Conservation (phyloP, 2,797 vertebrate species). For the Myotis vivesi region DNA sequence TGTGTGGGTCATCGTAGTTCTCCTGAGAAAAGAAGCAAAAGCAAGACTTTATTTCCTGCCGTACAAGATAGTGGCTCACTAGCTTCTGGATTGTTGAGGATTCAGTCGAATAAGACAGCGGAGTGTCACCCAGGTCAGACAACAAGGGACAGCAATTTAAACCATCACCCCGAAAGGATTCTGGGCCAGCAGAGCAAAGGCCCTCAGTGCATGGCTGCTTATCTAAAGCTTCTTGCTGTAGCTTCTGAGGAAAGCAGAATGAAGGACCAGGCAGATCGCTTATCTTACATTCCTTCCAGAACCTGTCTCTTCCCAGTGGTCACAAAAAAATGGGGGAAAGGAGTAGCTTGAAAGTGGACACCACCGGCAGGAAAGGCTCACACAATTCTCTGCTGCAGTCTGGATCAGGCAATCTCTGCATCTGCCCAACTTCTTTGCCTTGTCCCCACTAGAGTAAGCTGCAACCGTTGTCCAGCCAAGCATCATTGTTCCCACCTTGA, state of each 20-base stretch:
- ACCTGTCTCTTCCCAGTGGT: neutral
- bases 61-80: neutral
- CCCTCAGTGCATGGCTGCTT: neutral
- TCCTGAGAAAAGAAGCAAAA: slow-evolving; percentile 83
- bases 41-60: neutral
- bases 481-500: neutral
- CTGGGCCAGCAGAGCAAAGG: neutral
- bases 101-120: neutral
- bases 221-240: neutral
- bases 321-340: neutral
- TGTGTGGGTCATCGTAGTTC: slow-evolving; percentile 94
- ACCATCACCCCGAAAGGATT: neutral
- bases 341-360: neutral
- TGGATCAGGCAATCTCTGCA: neutral
- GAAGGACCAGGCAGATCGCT: neutral
- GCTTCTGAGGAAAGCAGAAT: neutral
- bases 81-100: neutral
- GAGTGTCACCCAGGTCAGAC: neutral
- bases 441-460: neutral
- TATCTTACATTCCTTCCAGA: neutral
- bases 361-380: neutral
- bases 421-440: neutral
- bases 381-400: neutral
- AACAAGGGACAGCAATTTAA: neutral
- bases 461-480: neutral